These are phyloP conservation scores for Peromyscus attwateri DNA, from an alignment of 2,797 vertebrate species.

Conservation along the genomic window DNA sequence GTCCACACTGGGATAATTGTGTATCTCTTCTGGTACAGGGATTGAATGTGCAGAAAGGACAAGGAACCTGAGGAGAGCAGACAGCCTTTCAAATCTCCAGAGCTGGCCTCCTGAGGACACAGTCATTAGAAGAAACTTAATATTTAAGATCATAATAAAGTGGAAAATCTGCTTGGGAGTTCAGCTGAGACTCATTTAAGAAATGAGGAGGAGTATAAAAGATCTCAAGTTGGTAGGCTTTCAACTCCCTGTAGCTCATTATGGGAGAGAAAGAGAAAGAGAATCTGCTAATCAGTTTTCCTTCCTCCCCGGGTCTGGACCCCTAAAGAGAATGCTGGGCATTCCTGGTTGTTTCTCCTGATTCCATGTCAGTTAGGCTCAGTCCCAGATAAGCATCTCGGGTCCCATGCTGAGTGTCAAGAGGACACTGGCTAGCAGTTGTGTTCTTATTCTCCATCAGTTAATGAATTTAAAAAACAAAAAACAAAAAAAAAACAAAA, in stretches of 20 bases:
- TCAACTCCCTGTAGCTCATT: background rate
- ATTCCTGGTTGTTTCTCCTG: background rate
- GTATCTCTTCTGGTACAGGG: background rate
- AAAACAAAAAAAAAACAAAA: background rate
- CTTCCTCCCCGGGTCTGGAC: too few relatives aligned
- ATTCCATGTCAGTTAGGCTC: background rate
- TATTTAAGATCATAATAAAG: background rate
- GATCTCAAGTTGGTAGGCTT: background rate
- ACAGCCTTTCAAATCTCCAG: background rate
- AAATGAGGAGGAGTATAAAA: background rate
- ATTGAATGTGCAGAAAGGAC: background rate
- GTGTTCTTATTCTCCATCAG: background rate
- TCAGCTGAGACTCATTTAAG: background rate
- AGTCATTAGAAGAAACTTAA: background rate
- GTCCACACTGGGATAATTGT: background rate
- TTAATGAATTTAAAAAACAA: background rate
- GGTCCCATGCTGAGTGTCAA: background rate
- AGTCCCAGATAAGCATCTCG: background rate
- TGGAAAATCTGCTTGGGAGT: background rate
- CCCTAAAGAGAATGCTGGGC: background rate
- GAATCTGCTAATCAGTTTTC: background rate
- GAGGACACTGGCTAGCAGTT: too few relatives aligned
- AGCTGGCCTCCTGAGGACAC: background rate
- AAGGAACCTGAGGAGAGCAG: background rate
- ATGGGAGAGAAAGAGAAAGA: background rate